Evolutionary conservation across 1,140 invertebrate species (phyloP).

Genomic region (Lepidotrigona ventralis): DNA sequence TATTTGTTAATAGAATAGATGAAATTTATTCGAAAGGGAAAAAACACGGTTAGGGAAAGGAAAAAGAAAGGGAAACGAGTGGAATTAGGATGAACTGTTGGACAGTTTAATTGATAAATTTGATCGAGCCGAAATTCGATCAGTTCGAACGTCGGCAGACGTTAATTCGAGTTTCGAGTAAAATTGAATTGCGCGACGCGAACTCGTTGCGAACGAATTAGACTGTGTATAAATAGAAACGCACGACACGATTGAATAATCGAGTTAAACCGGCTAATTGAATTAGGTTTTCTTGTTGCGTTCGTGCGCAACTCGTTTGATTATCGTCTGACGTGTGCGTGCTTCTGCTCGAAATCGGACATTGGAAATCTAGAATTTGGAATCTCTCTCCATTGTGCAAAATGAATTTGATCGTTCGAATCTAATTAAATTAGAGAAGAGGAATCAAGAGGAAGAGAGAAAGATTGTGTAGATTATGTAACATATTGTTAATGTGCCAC

Average conservation of each 20-base stretch:
- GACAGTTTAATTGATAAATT: constrained; percentile 7
- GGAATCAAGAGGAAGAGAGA: not conserved
- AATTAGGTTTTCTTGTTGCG: constrained; percentile 16
- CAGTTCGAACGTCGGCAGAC: not conserved
- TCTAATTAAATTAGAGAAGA: not conserved
- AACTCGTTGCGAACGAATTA: constrained; percentile 8
- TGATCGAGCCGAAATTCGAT: not conserved
- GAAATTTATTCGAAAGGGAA: no score
- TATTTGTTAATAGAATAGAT: no score
- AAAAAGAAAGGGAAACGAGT: not conserved
- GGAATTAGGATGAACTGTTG: not conserved
- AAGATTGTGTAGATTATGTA: no score
- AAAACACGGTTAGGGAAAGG: no score
- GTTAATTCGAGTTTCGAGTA: constrained; percentile 12
- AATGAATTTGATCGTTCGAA: not conserved
- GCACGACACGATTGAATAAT: constrained; percentile 4
- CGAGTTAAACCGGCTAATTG: not conserved
- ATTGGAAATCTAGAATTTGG: no score
- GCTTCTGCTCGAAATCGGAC: not conserved
- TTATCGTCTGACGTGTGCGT: not conserved
- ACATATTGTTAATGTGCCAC: not conserved
- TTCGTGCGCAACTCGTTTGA: not conserved
- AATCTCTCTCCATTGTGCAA: not conserved
- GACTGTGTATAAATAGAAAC: constrained; percentile 18
- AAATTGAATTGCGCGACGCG: not conserved